Conservation (phyloP, 2,797 vertebrate genomes). For the Malacoctenus gilli region DNA sequence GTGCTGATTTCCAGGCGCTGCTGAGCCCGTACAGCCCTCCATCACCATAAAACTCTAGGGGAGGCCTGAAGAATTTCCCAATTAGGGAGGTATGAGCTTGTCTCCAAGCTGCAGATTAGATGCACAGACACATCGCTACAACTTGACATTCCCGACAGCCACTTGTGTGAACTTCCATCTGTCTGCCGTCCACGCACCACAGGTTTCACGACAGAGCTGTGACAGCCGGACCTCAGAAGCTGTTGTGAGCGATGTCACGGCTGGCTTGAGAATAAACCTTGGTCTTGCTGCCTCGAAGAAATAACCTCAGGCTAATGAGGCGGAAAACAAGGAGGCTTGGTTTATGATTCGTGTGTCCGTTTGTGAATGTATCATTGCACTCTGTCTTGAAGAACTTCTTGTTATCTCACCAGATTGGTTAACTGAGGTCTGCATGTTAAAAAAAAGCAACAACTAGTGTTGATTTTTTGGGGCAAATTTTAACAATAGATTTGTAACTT, state of each 20-base stretch:
- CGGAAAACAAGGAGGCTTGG: constrained; percentile 12
- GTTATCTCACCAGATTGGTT: constrained; percentile 11
- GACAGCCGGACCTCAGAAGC: constrained; percentile 42
- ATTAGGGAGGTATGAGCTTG: constrained; percentile 46
- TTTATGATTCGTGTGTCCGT: constrained; percentile 19
- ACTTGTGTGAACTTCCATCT: constrained; percentile 61
- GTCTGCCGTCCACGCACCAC: constrained; percentile 49
- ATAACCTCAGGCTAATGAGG: constrained; percentile 45
- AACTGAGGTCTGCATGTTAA: constrained; percentile 16
- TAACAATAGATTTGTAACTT: no score
- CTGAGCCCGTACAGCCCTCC: constrained; percentile 34
- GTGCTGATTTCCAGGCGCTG: constrained; percentile 29
- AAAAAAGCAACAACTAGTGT: no score
- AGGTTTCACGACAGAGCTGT: constrained; percentile 44
- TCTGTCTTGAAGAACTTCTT: constrained; percentile 28
- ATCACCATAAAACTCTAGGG: constrained; percentile 31
- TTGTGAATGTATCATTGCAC: constrained; percentile 21
- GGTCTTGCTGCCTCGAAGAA: constrained; percentile 48
- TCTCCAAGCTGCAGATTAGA: constrained; percentile 69
- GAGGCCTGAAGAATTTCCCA: constrained; percentile 60
- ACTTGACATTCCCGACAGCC: constrained; percentile 72
- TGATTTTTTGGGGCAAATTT: no score
- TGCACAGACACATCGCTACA: constrained; percentile 65
- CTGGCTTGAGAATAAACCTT: constrained; percentile 43
- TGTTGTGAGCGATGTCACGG: constrained; percentile 40